phyloP scores from a whole-genome alignment of 2,113 vertebrate genomes.

The Garra rufa region DNA sequence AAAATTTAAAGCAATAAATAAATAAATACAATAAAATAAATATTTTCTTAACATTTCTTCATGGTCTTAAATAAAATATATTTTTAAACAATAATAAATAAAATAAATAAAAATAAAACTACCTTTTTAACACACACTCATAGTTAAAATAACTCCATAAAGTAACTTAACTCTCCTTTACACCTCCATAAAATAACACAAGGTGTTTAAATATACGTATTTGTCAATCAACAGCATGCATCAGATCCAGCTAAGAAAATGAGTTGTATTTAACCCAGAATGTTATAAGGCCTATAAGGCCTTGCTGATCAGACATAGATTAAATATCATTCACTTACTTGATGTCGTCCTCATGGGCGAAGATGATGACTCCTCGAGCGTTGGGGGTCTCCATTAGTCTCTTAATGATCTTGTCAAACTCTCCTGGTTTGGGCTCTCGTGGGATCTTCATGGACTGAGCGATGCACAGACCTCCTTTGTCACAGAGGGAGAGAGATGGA shows the following conservation, averaged over 20 bases:
- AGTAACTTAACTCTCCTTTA: background rate
- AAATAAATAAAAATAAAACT: too few relatives aligned
- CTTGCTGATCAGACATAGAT: constrained; percentile 2
- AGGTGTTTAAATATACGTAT: too few relatives aligned
- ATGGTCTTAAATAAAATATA: too few relatives aligned
- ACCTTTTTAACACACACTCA: too few relatives aligned
- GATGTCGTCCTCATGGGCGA: constrained; percentile 83
- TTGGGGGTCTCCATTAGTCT: constrained; percentile 82
- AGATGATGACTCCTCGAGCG: constrained; percentile 81
- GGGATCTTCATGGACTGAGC: constrained; percentile 82
- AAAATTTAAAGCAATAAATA: too few relatives aligned
- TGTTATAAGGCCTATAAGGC: background rate
- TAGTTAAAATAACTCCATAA: too few relatives aligned
- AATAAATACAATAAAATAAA: too few relatives aligned
- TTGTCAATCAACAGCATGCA: too few relatives aligned
- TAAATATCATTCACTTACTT: constrained; percentile 69
- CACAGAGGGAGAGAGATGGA: constrained; percentile 42
- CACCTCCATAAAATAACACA: too few relatives aligned
- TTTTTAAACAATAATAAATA: too few relatives aligned
- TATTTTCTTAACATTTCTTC: too few relatives aligned
- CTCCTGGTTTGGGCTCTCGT: constrained; percentile 78
- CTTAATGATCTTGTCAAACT: constrained; percentile 80
- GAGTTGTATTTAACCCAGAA: background rate
- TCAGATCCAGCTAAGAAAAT: too few relatives aligned
- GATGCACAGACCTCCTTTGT: constrained; percentile 75